Conservation (phyloP, 2,888 invertebrate species). For the Melieria omissa region DNA sequence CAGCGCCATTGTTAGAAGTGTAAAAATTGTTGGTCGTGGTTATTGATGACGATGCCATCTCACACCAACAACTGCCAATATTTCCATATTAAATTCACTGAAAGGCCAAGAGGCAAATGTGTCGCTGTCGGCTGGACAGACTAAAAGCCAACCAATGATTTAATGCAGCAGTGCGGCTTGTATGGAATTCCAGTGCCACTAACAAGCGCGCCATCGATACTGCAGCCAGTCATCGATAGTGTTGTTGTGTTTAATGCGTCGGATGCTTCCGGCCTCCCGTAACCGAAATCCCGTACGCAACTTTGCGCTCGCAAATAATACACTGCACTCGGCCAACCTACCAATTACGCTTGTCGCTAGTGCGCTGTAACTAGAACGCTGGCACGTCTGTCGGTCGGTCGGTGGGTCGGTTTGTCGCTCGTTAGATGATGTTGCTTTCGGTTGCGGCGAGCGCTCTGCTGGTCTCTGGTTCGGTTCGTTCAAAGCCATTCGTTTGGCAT, state of each 20-base stretch:
- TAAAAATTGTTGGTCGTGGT: background rate
- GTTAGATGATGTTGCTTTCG: background rate
- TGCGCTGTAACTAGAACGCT: background rate
- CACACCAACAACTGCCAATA: background rate
- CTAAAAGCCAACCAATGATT: background rate
- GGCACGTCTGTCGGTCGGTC: background rate
- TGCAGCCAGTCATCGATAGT: background rate
- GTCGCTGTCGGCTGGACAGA: background rate
- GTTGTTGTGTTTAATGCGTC: no score
- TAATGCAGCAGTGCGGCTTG: background rate
- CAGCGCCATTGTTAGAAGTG: no score
- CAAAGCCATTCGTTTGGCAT: no score
- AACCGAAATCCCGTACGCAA: no score
- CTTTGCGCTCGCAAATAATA: no score
- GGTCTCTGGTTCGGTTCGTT: no score
- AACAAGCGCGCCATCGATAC: background rate
- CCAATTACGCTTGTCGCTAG: no score
- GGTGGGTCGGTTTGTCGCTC: background rate
- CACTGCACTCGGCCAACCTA: no score
- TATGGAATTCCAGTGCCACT: background rate
- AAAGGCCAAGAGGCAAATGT: background rate
- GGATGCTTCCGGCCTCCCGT: no score
- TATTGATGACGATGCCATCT: background rate
- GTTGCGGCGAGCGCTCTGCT: no score
- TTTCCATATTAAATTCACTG: no score